phyloP scores from a whole-genome alignment of 2,113 vertebrate species.

The Gymnocephalus cernua region DNA sequence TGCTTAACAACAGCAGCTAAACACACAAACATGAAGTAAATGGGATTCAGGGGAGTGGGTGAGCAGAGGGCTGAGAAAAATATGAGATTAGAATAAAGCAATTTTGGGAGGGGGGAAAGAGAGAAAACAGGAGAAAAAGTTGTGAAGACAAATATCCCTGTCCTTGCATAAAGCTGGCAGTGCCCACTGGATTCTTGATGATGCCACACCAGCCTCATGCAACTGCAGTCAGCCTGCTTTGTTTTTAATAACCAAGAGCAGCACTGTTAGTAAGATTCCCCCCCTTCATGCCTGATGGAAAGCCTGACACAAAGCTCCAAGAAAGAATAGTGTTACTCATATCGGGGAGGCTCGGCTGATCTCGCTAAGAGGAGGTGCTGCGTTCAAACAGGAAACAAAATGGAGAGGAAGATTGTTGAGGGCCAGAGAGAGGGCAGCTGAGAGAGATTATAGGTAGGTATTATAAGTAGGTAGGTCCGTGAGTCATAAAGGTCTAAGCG shows the following conservation, averaged over 20 bases:
- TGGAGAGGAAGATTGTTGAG: conserved; percentile 54
- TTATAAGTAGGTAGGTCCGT: conserved; percentile 52
- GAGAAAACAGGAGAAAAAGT: neutral
- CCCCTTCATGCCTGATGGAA: conserved; percentile 15
- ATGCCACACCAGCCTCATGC: conserved; percentile 27
- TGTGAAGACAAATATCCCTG: conserved; percentile 17
- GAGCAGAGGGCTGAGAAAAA: conserved; percentile 46
- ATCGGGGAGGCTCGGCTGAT: conserved; percentile 24
- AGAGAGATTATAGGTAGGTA: conserved; percentile 56
- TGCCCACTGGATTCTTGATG: conserved; percentile 20
- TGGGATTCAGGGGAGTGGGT: conserved; percentile 37
- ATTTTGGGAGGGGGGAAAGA: neutral
- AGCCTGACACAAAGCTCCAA: conserved; percentile 33
- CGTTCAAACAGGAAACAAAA: conserved; percentile 54
- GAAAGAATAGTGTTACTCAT: conserved; percentile 9
- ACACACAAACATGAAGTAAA: conserved; percentile 44
- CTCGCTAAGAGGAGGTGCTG: conserved; percentile 38
- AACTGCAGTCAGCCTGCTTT: conserved; percentile 26
- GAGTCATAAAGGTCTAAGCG: conserved; percentile 63
- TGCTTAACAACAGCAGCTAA: conserved; percentile 53
- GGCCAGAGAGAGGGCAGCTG: conserved; percentile 52
- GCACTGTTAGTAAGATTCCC: conserved; percentile 15
- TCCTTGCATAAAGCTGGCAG: conserved; percentile 5
- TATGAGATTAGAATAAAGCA: conserved; percentile 31
- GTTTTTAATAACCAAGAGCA: conserved; percentile 37